These are phyloP conservation scores for Odocoileus virginianus DNA, from an alignment of 2,113 vertebrate genomes.

Conservation along the genomic window DNA sequence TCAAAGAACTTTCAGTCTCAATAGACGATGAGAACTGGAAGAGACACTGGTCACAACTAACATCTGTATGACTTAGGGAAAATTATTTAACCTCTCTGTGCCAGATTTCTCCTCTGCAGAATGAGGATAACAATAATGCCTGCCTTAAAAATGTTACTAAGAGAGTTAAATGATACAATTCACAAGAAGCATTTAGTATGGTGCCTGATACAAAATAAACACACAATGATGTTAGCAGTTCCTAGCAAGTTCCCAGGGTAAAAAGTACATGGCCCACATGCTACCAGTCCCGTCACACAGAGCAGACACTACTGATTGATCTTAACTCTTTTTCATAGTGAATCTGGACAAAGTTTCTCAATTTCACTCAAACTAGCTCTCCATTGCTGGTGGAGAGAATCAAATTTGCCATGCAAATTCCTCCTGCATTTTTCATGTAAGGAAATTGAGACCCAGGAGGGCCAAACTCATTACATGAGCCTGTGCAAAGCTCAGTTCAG, in stretches of 20 bases:
- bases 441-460: not conserved
- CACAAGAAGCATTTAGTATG: not conserved
- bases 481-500: not conserved
- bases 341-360: not conserved
- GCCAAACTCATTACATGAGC: not conserved
- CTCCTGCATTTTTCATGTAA: not conserved
- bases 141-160: not conserved
- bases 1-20: not conserved
- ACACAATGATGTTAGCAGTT: not conserved
- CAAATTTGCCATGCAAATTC: not conserved
- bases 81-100: not conserved
- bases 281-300: not conserved
- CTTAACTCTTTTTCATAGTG: not conserved
- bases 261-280: not conserved
- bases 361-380: not conserved
- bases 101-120: not conserved
- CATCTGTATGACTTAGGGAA: not conserved
- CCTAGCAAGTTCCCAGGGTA: not conserved
- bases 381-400: accelerated
- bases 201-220: not conserved
- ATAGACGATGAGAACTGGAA: not conserved
- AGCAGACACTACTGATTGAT: not conserved
- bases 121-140: not conserved
- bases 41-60: not conserved
- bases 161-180: not conserved